Percentiles rank a stretch among this genome's conserved stretches.
Conservation (phyloP, 2,113 vertebrate species). For the Alexandromys fortis region DNA sequence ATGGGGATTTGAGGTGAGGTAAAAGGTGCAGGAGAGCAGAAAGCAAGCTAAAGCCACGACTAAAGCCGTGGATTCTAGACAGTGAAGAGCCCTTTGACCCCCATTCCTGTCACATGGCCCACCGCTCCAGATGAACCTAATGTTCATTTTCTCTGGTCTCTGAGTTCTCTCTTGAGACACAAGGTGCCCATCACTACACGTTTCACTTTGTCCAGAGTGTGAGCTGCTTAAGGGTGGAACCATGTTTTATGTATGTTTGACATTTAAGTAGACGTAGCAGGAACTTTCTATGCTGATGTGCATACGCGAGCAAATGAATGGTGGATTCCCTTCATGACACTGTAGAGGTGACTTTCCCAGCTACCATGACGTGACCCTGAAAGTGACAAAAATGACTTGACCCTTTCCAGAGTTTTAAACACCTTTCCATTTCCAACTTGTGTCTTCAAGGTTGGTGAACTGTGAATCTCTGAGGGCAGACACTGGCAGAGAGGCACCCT, state of each 20-base stretch:
- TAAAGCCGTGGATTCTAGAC: neutral
- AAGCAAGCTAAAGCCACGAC: neutral
- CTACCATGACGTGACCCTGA: neutral
- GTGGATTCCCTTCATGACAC: neutral
- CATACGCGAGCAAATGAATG: neutral
- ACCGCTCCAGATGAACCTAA: neutral
- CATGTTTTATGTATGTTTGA: neutral
- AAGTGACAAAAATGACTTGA: neutral
- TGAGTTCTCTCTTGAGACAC: neutral
- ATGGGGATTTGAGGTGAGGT: no score
- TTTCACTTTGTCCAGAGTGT: neutral
- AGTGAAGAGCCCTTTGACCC: neutral
- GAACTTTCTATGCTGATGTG: neutral
- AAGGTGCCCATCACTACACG: neutral
- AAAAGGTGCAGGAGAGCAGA: no score
- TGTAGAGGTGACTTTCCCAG: neutral
- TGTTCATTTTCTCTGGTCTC: neutral
- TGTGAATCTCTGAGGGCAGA: conserved; percentile 43
- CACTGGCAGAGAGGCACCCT: conserved; percentile 48
- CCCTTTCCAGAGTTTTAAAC: neutral
- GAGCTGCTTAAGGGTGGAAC: neutral
- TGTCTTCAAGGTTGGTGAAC: conserved; percentile 72
- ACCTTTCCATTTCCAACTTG: conserved; percentile 60
- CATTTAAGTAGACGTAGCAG: neutral
- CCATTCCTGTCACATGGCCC: neutral